Conservation (phyloP, 2,797 vertebrate species). For the Chelon labrosus region DNA sequence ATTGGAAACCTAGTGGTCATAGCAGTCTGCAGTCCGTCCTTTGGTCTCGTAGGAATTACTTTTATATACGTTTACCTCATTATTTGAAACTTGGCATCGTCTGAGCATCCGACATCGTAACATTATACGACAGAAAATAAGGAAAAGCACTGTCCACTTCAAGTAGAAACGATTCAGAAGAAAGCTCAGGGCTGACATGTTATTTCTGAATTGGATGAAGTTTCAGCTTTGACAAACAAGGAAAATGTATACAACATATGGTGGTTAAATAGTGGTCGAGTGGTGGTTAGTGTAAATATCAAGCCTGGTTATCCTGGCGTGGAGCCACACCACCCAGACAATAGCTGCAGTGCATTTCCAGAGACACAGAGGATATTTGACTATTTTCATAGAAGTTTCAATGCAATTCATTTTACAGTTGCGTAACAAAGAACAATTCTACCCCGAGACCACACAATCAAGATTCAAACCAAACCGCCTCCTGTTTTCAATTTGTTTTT, state of each 20-base stretch:
- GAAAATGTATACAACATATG: conserved; percentile 39
- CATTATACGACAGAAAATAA: no score
- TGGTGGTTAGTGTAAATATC: conserved; percentile 53
- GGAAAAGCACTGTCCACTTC: no score
- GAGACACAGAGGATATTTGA: conserved; percentile 53
- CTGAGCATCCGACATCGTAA: no score
- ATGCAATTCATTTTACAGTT: conserved; percentile 48
- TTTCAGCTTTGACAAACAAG: conserved; percentile 33
- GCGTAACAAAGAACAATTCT: conserved; percentile 56
- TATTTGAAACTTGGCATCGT: no score
- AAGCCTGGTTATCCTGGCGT: conserved; percentile 57
- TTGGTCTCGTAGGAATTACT: no score
- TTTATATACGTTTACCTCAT: no score
- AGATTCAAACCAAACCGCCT: conserved; percentile 45
- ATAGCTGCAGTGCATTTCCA: conserved; percentile 57
- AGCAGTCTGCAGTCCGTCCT: no score
- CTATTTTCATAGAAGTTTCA: conserved; percentile 45
- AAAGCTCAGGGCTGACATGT: conserved; percentile 7
- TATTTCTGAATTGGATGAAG: conserved; percentile 26
- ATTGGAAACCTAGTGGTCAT: no score
- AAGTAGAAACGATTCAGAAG: neutral
- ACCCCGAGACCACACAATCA: conserved; percentile 63
- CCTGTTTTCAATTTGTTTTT: conserved; percentile 74
- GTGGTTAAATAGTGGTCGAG: conserved; percentile 45
- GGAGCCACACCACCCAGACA: conserved; percentile 50